Conservation (phyloP, 1,140 invertebrate species). For the Drosophila tropicalis region DNA sequence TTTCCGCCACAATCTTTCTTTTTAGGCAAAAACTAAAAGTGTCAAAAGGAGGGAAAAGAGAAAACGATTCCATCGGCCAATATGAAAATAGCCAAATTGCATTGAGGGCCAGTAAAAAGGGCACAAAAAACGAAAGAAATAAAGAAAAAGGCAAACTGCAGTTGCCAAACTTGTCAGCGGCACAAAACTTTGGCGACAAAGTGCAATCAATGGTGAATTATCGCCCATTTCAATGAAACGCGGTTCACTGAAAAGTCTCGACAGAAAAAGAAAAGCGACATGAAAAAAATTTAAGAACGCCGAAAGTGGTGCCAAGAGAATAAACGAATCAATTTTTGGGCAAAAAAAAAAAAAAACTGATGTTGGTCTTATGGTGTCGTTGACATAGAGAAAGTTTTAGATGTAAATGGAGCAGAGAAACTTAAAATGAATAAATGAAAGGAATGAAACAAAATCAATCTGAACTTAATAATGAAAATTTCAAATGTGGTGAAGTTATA, state of each 20-base stretch:
- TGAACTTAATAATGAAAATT: no score
- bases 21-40: no score
- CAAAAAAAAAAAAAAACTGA: constrained; percentile 24
- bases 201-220: constrained; percentile 81
- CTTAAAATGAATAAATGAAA: neutral
- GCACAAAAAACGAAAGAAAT: constrained; percentile 25
- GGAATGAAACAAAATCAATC: no score
- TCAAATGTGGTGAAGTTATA: no score
- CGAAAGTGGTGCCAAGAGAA: constrained; percentile 62
- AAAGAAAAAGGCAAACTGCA: constrained; percentile 67
- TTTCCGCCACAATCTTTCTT: neutral
- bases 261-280: neutral
- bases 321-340: constrained; percentile 18
- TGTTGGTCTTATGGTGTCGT: constrained; percentile 8
- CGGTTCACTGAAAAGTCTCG: constrained; percentile 21
- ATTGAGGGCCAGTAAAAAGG: constrained; percentile 27
- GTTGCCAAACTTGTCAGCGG: constrained; percentile 73
- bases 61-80: constrained; percentile 31
- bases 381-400: neutral
- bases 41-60: neutral
- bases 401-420: neutral
- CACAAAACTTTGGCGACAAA: constrained; percentile 79
- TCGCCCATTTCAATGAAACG: constrained; percentile 79
- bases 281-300: constrained; percentile 29
- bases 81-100: constrained; percentile 69